A percentile compares a stretch with the other conserved stretches of the same genome.
Evolutionary conservation across 92 coral and sea anemone genomes (phyloP).

Genomic region (Bergia sp.): DNA sequence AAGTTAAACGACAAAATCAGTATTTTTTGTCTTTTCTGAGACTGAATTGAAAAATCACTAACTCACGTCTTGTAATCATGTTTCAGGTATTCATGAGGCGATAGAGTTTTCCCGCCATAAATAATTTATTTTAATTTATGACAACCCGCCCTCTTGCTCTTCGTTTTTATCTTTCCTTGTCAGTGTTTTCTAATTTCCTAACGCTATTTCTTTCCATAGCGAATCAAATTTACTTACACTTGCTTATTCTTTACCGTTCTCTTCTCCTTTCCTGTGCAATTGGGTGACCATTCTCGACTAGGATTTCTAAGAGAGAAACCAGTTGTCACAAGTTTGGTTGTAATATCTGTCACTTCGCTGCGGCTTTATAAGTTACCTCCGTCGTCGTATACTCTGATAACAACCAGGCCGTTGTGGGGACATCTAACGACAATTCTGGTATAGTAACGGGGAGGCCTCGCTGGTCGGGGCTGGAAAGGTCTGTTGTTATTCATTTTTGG

Average conservation of each 20-base stretch:
- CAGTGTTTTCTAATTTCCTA: too few relatives aligned
- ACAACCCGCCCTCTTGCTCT: background rate
- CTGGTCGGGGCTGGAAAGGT: background rate
- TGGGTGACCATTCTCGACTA: conserved; percentile 42
- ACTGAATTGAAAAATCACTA: too few relatives aligned
- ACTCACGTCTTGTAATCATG: too few relatives aligned
- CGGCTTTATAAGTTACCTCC: conserved; percentile 49
- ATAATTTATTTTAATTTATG: background rate
- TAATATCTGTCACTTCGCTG: background rate
- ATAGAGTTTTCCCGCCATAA: background rate
- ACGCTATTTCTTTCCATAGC: too few relatives aligned
- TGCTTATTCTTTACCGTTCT: conserved; percentile 29
- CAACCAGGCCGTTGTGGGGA: conserved; percentile 50
- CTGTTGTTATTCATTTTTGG: background rate
- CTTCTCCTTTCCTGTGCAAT: conserved; percentile 31
- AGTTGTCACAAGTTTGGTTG: background rate
- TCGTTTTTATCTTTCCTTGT: too few relatives aligned
- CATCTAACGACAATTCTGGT: conserved; percentile 47
- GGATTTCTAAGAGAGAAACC: conserved; percentile 38
- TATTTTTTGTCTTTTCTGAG: too few relatives aligned
- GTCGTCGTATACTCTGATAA: conserved; percentile 33
- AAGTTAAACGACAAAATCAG: too few relatives aligned
- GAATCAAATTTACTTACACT: background rate
- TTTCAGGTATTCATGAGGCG: too few relatives aligned
- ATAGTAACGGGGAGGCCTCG: conserved; percentile 22